These are phyloP conservation scores for Himalopsyche anomala DNA, from an alignment of 2,888 invertebrate species.

Conservation along the genomic window DNA sequence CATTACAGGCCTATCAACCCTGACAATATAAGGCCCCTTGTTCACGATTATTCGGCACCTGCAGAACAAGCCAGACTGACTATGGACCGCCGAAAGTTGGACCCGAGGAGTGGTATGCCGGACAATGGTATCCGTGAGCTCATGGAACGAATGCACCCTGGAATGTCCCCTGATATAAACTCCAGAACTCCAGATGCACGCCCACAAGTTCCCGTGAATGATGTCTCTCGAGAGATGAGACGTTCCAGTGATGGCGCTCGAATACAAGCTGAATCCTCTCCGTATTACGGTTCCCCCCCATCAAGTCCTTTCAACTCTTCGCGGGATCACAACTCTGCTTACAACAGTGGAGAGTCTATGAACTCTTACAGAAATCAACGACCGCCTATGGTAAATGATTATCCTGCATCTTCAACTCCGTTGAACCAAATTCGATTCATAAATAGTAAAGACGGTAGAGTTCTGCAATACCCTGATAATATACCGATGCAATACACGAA, in stretches of 20 bases:
- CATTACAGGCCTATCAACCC: conserved; percentile 62
- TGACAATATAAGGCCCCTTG: conserved; percentile 46
- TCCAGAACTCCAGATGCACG: conserved; percentile 67
- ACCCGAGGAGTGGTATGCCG: conserved; percentile 49
- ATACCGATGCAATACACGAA: conserved; percentile 67
- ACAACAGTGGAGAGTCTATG: conserved; percentile 63
- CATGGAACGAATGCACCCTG: conserved; percentile 56
- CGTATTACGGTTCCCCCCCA: conserved; percentile 63
- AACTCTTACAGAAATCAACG: conserved; percentile 62
- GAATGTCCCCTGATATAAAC: conserved; percentile 64
- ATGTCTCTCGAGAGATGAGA: conserved; percentile 71
- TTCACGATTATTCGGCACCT: conserved; percentile 53
- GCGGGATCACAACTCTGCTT: conserved; percentile 61
- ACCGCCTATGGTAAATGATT: conserved; percentile 55
- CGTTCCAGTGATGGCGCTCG: conserved; percentile 76
- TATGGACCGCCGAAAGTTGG: conserved; percentile 58
- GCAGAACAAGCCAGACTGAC: conserved; percentile 65
- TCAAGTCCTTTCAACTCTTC: conserved; percentile 64
- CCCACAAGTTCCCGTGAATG: conserved; percentile 69
- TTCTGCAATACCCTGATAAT: conserved; percentile 72
- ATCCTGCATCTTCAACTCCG: conserved; percentile 52
- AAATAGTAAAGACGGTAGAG: conserved; percentile 69
- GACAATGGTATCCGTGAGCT: conserved; percentile 53
- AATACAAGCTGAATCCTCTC: conserved; percentile 67
- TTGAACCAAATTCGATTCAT: conserved; percentile 51